A percentile compares a stretch with the other conserved stretches of the same genome.
Evolutionary conservation across 2,797 vertebrate species (phyloP).

Genomic region (Cyclopterus lumpus): DNA sequence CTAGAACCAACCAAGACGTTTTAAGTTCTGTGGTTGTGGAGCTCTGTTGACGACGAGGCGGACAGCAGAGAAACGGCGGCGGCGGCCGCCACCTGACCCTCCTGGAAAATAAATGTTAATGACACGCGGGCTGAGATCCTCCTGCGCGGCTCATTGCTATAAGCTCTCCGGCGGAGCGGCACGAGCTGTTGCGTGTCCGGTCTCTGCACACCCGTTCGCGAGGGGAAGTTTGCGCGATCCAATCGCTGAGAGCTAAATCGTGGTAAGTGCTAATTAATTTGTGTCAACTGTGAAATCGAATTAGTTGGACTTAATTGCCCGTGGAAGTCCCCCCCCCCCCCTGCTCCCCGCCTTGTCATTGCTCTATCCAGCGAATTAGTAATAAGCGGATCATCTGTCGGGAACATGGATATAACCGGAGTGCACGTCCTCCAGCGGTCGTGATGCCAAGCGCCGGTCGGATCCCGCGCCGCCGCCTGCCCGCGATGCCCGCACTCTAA

Average conservation of each 20-base stretch:
- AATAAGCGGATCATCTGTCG: conserved; percentile 24
- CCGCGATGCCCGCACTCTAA: conserved; percentile 63
- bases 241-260: conserved; percentile 13
- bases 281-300: conserved; percentile 20
- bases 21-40: neutral
- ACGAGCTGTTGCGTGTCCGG: conserved; percentile 29
- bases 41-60: conserved; percentile 40
- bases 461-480: conserved; percentile 41
- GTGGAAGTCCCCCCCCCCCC: neutral
- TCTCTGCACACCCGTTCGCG: conserved; percentile 16
- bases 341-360: neutral
- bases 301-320: conserved; percentile 18
- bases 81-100: conserved; percentile 74
- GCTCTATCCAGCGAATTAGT: neutral
- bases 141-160: conserved; percentile 34
- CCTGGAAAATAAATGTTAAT: conserved; percentile 66
- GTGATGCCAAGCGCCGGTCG: conserved; percentile 68
- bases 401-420: conserved; percentile 50
- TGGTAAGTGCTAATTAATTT: conserved; percentile 39
- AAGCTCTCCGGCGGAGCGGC: conserved; percentile 42
- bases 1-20: neutral
- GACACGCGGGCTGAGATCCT: conserved; percentile 50
- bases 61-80: conserved; percentile 76
- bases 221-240: conserved; percentile 41
- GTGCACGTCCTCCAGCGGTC: conserved; percentile 55